Conservation (phyloP, 2,888 invertebrate genomes). For the Lutraria lutraria region DNA sequence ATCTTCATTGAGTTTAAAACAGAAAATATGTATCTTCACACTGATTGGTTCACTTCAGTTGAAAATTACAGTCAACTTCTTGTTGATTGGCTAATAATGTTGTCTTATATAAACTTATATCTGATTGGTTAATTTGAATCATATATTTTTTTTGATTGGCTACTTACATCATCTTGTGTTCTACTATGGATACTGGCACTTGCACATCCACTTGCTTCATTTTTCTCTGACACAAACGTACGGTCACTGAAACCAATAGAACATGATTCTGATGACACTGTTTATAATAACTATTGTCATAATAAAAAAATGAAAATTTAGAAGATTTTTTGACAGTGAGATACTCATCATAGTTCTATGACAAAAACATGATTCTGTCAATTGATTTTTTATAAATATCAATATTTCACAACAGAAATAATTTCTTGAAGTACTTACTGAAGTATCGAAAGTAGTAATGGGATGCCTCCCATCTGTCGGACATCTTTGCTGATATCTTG, state of each 20-base stretch:
- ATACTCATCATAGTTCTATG: too few species aligned
- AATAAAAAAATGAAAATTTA: too few species aligned
- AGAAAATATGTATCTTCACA: too few species aligned
- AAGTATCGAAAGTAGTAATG: slow-evolving; percentile 86
- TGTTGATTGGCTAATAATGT: neutral
- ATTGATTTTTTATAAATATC: too few species aligned
- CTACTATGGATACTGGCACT: slow-evolving; percentile 78
- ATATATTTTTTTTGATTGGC: neutral
- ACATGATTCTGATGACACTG: too few species aligned
- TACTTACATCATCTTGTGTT: slow-evolving; percentile 74
- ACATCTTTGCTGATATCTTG: slow-evolving; percentile 86
- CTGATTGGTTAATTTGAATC: neutral
- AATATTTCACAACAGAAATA: too few species aligned
- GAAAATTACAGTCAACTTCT: neutral
- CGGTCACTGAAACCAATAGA: slow-evolving; percentile 75
- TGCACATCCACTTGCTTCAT: slow-evolving; percentile 77
- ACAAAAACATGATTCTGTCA: too few species aligned
- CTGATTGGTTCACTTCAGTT: neutral
- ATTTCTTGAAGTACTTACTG: slow-evolving; percentile 75
- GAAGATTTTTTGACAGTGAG: too few species aligned
- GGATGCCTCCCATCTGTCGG: slow-evolving; percentile 87
- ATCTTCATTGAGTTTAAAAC: too few species aligned
- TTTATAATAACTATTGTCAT: too few species aligned
- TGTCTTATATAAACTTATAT: neutral
- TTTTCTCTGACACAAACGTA: slow-evolving; percentile 81